Base-by-base conservation (phyloP, 1,140 invertebrate genomes). In the Drosophila ambigua region DNA sequence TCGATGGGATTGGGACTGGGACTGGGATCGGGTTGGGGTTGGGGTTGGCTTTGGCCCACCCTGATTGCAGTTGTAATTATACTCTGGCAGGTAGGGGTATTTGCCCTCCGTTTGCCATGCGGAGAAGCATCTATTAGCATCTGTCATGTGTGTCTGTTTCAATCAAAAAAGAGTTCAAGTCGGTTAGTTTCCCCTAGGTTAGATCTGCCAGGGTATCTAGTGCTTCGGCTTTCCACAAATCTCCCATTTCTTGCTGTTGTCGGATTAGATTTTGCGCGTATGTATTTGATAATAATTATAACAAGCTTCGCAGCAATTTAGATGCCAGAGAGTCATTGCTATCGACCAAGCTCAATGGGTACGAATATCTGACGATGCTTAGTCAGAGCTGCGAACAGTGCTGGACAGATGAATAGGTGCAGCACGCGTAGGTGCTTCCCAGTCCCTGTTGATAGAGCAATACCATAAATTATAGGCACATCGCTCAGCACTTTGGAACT, bases 231-330 rank as follows among this genome's bases (percentile, higher is more conserved):
- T 11, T 4, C 7, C 7, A 9, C n/a, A 2, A 9, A 31, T 31
- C 31, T 9, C 8, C 35, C 9, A 11, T 39, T 39, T 4, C 9
- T 4, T 54, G 72, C 49, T 76, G 41, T 60, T 75, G 31, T 55
- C 57, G 52, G 59, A 45, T 59, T 76, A 49, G 77, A 80, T 78
- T 65, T 83, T 62, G 67, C 55, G 59, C 73, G 66, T 53, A 45
- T 64, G 66, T 57, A 45, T 61, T 68, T 73, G 72, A 79, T 79
- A 79, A 87, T 88, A 82, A 83, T 88, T 89, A 88, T 78, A 83
- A 67, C 77, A 77, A 71, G 72, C 79, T 71, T 53, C 16, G 15
- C 52, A 77, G 63, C 77, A 71, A 80, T 85, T 85, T 85, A 73
- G 64, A 77, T 77, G 66, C 61, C 64, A 63, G 55, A 52, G 54